Evolutionary conservation across 2,113 vertebrate genomes (phyloP), one percentile per base, ranked within the genome.

Genomic region (Columbina picui): DNA sequence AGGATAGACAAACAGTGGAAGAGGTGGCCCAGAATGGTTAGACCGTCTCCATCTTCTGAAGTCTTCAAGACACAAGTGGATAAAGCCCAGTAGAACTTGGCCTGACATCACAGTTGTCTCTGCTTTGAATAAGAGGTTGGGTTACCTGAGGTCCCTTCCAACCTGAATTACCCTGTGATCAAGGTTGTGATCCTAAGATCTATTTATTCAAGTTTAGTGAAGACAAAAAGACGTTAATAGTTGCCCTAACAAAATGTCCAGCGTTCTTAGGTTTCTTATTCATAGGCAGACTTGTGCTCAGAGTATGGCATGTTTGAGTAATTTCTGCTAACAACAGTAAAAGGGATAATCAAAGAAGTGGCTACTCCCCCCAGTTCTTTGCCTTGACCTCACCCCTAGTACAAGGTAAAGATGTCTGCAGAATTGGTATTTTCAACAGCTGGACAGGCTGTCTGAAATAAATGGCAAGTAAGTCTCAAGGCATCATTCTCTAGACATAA

Each of bases 401-500:
- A 64, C 8, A 75, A 86, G 27, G 74, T 43, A 93, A 85, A 88
- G 9, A 15, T 71, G 50, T 69, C n/a, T 68, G 71, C 38, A 91
- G 59, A 67, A 93, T 14, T 60, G 59, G 23, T 69, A 57, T 18
- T 93, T 94, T 74, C 71, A 83, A 79, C 21, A 90, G 39, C 67
- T 86, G 74, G 75, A 87, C 30, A 77, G 41, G 15, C 45, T 90
- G 73, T 52, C 68, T 87, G 85, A 94, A 93, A 67, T 65, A 89
- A 2, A 77, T 9, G 34, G 85, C 55, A 95, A 88, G 20, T 56
- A 82, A 79, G 23, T 43, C 76, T 94, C 85, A 85, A 91, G 57
- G 70, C 78, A 73, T 76, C 82, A 82, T 91, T 56, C 69, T 57
- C 41, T 32, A 57, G 26, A 86, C 76, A 93, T 90, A 84, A 96